phyloP scores from a whole-genome alignment of 2,888 invertebrate genomes.

The Chydorus sphaericus region DNA sequence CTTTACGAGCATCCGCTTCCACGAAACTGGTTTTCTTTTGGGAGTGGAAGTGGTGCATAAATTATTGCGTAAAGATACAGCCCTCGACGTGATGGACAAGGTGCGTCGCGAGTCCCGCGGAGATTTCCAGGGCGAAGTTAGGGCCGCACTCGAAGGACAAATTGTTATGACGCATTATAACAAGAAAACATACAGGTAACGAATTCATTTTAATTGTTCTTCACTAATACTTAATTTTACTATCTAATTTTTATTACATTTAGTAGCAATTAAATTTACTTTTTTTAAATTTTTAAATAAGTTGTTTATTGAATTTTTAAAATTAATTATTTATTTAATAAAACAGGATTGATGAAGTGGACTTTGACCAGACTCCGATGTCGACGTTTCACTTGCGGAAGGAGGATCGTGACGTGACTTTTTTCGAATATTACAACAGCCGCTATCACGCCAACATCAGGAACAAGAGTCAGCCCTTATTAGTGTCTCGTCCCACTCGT shows the following conservation, averaged over 20 bases:
- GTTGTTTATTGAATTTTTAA: too few relatives aligned
- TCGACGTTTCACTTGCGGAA: constrained; percentile 44
- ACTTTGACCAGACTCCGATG: constrained; percentile 42
- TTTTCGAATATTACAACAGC: constrained; percentile 46
- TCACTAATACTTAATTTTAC: too few relatives aligned
- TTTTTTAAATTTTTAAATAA: too few relatives aligned
- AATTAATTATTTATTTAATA: too few relatives aligned
- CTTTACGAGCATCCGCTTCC: constrained; percentile 67
- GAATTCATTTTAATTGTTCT: too few relatives aligned
- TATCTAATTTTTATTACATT: too few relatives aligned
- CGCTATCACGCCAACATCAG: constrained; percentile 50
- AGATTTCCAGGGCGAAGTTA: constrained; percentile 6
- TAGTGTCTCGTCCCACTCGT: constrained; percentile 45
- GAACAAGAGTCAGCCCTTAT: constrained; percentile 55
- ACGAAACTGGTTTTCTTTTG: constrained; percentile 58
- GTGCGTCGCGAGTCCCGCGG: background rate
- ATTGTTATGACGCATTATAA: constrained; percentile 22
- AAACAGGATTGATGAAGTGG: constrained; percentile 58
- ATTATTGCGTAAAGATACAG: constrained; percentile 61
- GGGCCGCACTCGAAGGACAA: constrained; percentile 18
- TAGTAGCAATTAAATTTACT: too few relatives aligned
- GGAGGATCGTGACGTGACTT: constrained; percentile 33
- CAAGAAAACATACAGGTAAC: constrained; percentile 34
- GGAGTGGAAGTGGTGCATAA: constrained; percentile 69
- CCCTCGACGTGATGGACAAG: constrained; percentile 34